A percentile compares a stretch with the other conserved stretches of the same genome.
phyloP scores from a whole-genome alignment of 2,797 vertebrate genomes.

The Schizothorax lantsangensis region DNA sequence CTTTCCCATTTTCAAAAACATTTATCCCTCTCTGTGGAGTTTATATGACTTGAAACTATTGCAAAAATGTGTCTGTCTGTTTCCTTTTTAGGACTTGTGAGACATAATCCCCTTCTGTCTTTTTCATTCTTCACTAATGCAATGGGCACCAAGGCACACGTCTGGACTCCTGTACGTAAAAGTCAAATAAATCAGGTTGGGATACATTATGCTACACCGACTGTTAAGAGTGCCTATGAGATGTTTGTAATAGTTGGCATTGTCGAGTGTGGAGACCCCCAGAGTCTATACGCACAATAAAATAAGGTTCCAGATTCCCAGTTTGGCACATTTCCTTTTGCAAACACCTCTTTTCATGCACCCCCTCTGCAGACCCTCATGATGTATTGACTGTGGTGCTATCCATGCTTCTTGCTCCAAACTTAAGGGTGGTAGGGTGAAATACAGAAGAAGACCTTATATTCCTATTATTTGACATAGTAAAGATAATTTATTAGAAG shows the following conservation, averaged over 20 bases:
- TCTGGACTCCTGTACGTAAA: constrained; percentile 70
- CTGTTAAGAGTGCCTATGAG: constrained; percentile 61
- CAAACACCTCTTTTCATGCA: constrained; percentile 56
- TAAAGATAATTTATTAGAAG: not conserved
- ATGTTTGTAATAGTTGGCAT: constrained; percentile 62
- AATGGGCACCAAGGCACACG: constrained; percentile 55
- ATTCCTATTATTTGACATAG: not conserved
- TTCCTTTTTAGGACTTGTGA: constrained; percentile 71
- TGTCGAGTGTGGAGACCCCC: constrained; percentile 53
- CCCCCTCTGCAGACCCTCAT: constrained; percentile 28
- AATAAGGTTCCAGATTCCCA: constrained; percentile 60
- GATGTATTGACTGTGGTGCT: constrained; percentile 10
- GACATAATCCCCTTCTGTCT: constrained; percentile 42
- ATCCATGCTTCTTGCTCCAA: not conserved
- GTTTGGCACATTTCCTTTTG: constrained; percentile 57
- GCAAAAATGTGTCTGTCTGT: constrained; percentile 70
- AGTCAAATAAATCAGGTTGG: constrained; percentile 73
- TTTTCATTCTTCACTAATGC: constrained; percentile 58
- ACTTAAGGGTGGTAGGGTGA: not conserved
- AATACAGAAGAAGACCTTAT: not conserved
- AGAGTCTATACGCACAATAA: constrained; percentile 58
- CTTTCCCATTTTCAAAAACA: constrained; percentile 57
- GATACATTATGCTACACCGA: constrained; percentile 61
- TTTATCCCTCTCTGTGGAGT: constrained; percentile 64
- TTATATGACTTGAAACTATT: constrained; percentile 68